Percentiles rank a stretch among this genome's conserved stretches.
Evolutionary conservation across 1,140 invertebrate genomes (phyloP).

Genomic region (Diorhabda carinulata): DNA sequence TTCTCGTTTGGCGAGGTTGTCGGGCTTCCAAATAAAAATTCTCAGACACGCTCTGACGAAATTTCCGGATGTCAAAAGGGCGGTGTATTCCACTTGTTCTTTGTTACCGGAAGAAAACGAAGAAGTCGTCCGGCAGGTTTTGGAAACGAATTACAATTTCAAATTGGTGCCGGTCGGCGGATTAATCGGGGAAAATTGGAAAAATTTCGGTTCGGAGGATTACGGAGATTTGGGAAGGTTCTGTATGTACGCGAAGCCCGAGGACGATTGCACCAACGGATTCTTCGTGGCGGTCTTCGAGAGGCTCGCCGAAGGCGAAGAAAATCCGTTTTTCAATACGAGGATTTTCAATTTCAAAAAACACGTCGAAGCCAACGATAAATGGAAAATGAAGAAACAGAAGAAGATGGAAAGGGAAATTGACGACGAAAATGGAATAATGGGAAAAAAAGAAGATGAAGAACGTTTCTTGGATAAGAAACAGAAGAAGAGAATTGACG

Average conservation of each 20-base stretch:
- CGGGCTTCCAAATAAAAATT: conserved; percentile 79
- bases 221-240: conserved; percentile 61
- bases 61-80: conserved; percentile 77
- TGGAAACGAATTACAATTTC: conserved; percentile 56
- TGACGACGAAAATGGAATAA: neutral
- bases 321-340: conserved; percentile 38
- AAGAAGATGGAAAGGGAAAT: conserved; percentile 6
- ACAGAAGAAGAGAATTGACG: neutral
- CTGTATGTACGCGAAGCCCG: conserved; percentile 74
- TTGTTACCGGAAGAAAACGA: conserved; percentile 89
- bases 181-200: conserved; percentile 60
- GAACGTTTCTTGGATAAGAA: neutral
- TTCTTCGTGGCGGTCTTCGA: conserved; percentile 93
- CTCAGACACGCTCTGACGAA: conserved; percentile 77
- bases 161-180: conserved; percentile 59
- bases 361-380: conserved; percentile 26
- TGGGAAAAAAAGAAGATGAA: conserved; percentile 17
- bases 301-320: conserved; percentile 46
- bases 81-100: conserved; percentile 96
- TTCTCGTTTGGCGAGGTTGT: conserved; percentile 63
- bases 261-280: conserved; percentile 79
- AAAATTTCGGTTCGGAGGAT: conserved; percentile 60
- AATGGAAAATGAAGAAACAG: conserved; percentile 23
- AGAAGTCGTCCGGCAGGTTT: conserved; percentile 69
- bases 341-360: conserved; percentile 27